Percentiles rank a stretch among this genome's conserved stretches.
Evolutionary conservation across 2,888 invertebrate species (phyloP).

Genomic region (Drosophila putrida): DNA sequence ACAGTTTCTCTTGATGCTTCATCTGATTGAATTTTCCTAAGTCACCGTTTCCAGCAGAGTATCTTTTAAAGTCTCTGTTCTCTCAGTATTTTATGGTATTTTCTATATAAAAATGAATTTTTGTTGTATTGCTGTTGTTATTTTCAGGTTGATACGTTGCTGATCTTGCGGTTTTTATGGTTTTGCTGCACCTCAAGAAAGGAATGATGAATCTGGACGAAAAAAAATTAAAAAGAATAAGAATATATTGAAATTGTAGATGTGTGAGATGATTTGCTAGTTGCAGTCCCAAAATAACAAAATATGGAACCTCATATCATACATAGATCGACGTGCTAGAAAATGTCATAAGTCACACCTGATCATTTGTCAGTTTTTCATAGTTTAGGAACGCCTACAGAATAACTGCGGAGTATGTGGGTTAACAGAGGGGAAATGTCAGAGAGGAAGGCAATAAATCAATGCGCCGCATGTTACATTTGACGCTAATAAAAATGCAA

Average conservation of each 20-base stretch:
- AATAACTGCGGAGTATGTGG: slow-evolving; percentile 3
- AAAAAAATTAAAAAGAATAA: slow-evolving; percentile 41
- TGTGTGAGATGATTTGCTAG: slow-evolving; percentile 66
- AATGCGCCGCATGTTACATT: slow-evolving; percentile 71
- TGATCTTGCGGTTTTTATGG: slow-evolving; percentile 84
- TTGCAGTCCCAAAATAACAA: slow-evolving; percentile 5
- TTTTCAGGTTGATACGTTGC: slow-evolving; percentile 81
- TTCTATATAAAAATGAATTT: slow-evolving; percentile 28
- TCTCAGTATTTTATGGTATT: slow-evolving; percentile 5
- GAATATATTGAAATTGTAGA: slow-evolving; percentile 68
- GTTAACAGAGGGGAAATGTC: not conserved
- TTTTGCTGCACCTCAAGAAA: slow-evolving; percentile 38
- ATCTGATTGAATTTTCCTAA: not conserved
- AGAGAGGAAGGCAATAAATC: slow-evolving; percentile 54
- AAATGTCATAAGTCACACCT: slow-evolving; percentile 74
- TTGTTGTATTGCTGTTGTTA: slow-evolving; percentile 17
- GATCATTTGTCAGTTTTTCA: slow-evolving; percentile 66
- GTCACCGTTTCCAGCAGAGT: slow-evolving; percentile 11
- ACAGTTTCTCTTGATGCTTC: not conserved
- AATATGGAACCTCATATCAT: slow-evolving; percentile 13
- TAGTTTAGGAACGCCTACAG: slow-evolving; percentile 50
- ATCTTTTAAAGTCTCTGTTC: not conserved
- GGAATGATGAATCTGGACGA: slow-evolving; percentile 23
- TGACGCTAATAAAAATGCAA: slow-evolving; percentile 74
- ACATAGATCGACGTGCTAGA: slow-evolving; percentile 20